Conservation (phyloP, 2,113 vertebrate species). For the Etheostoma spectabile region DNA sequence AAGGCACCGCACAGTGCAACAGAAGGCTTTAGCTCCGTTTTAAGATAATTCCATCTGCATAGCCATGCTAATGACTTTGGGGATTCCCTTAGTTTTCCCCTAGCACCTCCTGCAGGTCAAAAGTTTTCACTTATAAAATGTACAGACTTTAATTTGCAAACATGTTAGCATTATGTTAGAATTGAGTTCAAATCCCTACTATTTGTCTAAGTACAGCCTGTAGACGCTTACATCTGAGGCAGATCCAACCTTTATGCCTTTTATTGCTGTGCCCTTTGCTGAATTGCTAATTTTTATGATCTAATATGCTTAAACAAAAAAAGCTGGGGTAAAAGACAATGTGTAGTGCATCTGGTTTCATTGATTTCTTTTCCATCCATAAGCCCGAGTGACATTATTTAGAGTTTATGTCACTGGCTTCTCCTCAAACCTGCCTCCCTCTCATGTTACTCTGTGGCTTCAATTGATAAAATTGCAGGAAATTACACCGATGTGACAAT, state of each 20-base stretch:
- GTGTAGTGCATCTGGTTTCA: neutral
- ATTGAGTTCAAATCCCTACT: neutral
- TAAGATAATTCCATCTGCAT: neutral
- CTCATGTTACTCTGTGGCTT: slow-evolving; percentile 27
- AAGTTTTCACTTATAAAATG: neutral
- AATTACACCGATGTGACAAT: slow-evolving; percentile 59
- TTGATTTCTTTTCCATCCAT: slow-evolving; percentile 32
- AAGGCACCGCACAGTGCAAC: neutral
- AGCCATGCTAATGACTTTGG: neutral
- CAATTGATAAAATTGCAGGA: slow-evolving; percentile 59
- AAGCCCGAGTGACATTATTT: neutral
- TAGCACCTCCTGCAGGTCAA: too few species aligned
- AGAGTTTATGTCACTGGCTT: neutral
- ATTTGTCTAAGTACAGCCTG: neutral
- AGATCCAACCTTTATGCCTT: neutral
- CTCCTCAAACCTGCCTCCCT: slow-evolving; percentile 13
- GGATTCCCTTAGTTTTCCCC: neutral
- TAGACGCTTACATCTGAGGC: neutral
- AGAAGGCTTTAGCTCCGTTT: neutral
- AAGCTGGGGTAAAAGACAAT: neutral
- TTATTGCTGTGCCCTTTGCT: neutral
- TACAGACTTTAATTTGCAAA: neutral
- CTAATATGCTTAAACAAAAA: neutral
- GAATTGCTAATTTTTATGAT: neutral
- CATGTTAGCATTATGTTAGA: neutral